A percentile compares a stretch with the other conserved stretches of the same genome.
phyloP scores from a whole-genome alignment of 2,888 invertebrate genomes.

The Pachycephus smyrnensis region DNA sequence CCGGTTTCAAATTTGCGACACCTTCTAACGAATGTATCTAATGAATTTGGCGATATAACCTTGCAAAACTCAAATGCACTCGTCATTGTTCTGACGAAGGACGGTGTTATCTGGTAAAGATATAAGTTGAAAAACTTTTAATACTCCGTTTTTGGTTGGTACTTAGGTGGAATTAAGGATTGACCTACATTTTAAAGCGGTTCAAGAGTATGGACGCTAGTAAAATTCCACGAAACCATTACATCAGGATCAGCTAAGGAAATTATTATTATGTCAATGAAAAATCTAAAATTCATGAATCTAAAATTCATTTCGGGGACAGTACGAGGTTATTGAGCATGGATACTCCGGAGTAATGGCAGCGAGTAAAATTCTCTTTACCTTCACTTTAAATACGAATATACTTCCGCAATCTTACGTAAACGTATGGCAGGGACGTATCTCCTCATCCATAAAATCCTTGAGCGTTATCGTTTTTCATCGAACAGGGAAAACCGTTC shows the following conservation, averaged over 20 bases:
- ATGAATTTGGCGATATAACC: neutral
- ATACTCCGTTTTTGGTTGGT: neutral
- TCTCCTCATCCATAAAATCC: neutral
- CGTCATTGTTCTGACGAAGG: neutral
- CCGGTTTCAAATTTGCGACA: neutral
- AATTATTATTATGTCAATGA: neutral
- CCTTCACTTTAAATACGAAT: neutral
- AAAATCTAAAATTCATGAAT: neutral
- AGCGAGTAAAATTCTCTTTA: neutral
- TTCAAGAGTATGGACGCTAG: neutral
- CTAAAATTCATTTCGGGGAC: neutral
- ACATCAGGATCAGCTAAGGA: neutral
- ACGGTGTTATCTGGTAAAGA: neutral
- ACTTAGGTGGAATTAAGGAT: neutral
- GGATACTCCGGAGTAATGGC: neutral
- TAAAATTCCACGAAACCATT: neutral
- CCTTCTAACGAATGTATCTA: neutral
- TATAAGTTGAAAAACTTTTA: conserved; percentile 8
- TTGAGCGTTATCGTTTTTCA: neutral
- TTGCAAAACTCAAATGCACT: neutral
- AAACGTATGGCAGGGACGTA: neutral
- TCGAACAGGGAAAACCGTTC: neutral
- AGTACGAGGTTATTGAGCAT: neutral
- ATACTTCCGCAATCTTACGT: neutral
- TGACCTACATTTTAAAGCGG: conserved; percentile 7